Base-by-base conservation (phyloP, 2,888 invertebrate species). In the Lacanobia oleracea region DNA sequence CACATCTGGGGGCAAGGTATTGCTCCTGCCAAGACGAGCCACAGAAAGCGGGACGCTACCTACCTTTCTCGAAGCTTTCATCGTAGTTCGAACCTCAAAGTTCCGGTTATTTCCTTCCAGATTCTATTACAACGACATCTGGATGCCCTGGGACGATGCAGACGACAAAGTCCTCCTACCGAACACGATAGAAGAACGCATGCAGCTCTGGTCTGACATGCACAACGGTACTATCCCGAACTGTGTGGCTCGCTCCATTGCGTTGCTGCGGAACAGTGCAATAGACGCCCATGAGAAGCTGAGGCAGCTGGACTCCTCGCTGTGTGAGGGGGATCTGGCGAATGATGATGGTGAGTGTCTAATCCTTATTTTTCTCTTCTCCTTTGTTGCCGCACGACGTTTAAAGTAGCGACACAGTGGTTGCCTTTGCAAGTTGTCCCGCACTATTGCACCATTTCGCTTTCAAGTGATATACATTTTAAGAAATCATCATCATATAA, bases 81-180 rank as follows among this genome's bases (percentile, higher is more conserved):
- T 43, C 43, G 43, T 43, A 43, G 5, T 43, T 43, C 8, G 37
- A 6, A 37, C 43, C 5, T 14, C 12, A 40, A 40, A 40, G 43
- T 43, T 21, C 4, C 1, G 10, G 1, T 21, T n/a, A 53, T 33
- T n/a, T 27, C 10, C 14, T 56, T 72, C 12, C 78, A 95, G 97
- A 84, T 97, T 97, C 81, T 97, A 97, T 87, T 97, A 97, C 85
- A 96, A 95, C 50, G 95, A 97, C 78, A 91, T 97, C 53, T 97
- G 97, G 96, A 97, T 97, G 97, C 97, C 97, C 0, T 97, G 97
- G 97, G 96, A 96, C 50, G 97, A 97, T 81, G 93, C 96, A 57
- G 97, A 97, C 68, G 97, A 97, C 70, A 97, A 97, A 81, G 94
- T 97, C 2, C 88, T 95, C 0, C 82, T 94, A 0, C 93, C 95